Evolutionary conservation across 2,888 invertebrate species (phyloP).

Genomic region (Tachystola acroxantha): DNA sequence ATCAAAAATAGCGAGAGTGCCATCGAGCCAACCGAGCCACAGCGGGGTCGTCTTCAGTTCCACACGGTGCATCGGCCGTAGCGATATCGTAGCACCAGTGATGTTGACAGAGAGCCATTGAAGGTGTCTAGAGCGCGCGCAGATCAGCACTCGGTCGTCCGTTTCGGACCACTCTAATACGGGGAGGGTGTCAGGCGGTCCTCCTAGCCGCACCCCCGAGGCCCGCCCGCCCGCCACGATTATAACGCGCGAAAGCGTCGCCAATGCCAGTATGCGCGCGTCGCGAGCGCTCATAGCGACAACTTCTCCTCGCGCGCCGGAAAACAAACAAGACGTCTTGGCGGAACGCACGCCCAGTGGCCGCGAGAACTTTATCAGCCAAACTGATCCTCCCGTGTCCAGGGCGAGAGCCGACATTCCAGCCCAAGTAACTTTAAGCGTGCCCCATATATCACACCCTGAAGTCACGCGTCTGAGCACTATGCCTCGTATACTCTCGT

Average conservation of each 20-base stretch:
- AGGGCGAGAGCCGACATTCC: slow-evolving; percentile 75
- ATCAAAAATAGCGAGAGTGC: slow-evolving; percentile 91
- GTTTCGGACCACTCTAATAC: slow-evolving; percentile 90
- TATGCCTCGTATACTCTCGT: slow-evolving; percentile 86
- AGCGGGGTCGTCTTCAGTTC: slow-evolving; percentile 81
- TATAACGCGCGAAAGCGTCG: slow-evolving; percentile 92
- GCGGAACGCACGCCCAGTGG: slow-evolving; percentile 92
- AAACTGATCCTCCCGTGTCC: slow-evolving; percentile 97
- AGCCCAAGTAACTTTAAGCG: slow-evolving; percentile 65
- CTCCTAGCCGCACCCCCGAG: slow-evolving; percentile 80
- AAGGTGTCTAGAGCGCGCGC: slow-evolving; percentile 89
- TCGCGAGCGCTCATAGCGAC: slow-evolving; percentile 65
- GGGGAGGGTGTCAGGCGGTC: slow-evolving; percentile 88
- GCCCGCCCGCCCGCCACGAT: slow-evolving; percentile 66
- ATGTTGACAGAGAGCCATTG: slow-evolving; percentile 88
- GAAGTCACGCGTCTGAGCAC: slow-evolving; percentile 64
- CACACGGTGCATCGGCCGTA: slow-evolving; percentile 81
- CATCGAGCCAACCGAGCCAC: slow-evolving; percentile 85
- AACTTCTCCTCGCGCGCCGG: slow-evolving; percentile 96
- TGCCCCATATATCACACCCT: slow-evolving; percentile 70
- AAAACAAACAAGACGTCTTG: slow-evolving; percentile 95
- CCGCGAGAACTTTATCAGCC: slow-evolving; percentile 93
- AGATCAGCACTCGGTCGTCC: slow-evolving; percentile 90
- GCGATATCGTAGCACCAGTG: slow-evolving; percentile 68
- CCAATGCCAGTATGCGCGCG: slow-evolving; percentile 89